Base-by-base conservation (phyloP, 2,888 invertebrate species). In the Cosmia pyralina region DNA sequence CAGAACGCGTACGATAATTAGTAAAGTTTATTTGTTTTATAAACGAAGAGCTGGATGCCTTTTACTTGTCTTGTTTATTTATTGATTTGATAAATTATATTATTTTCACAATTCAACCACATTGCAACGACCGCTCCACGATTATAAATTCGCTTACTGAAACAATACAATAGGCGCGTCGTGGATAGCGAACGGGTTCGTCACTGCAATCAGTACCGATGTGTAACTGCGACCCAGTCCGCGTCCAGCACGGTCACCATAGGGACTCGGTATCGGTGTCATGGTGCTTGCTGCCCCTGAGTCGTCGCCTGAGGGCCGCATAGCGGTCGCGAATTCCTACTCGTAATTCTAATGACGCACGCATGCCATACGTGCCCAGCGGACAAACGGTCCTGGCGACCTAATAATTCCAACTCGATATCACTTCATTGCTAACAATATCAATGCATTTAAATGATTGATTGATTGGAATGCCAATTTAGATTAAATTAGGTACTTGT, bases 271-370 rank as follows among this genome's bases (percentile, higher is more conserved):
- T 93, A 95, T 95, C 87, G 92, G 94, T 95, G 95, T 94, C 96
- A 95, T 91, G 89, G 91, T 91, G 91, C 90, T 90, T 91, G 89
- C 88, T 91, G 92, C 90, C 88, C 85, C 81, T 77, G 80, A 86
- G 83, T 80, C 86, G 84, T 82, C 88, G 85, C 90, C 85, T 87
- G 90, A 93, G 94, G 94, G 92, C 94, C 94, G 92, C 93, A 93
- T 96, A 96, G 96, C 96, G 96, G 96, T 94, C 93, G 93, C 95
- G 87, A 94, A 96, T 96, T 95, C 96, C 96, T 93, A 90, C 94
- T 95, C 95, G 95, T 96, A 95, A 95, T 95, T 94, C 94, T 92
- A 93, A 93, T 93, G 89, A 92, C 92, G 90, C 92, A 92, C 91
- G 91, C 90, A 89, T 88, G 86, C 86, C 89, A 92, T 95, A 95